These are phyloP conservation scores for Nesogale talazaci DNA, from an alignment of 2,113 vertebrate genomes.

Conservation along the genomic window DNA sequence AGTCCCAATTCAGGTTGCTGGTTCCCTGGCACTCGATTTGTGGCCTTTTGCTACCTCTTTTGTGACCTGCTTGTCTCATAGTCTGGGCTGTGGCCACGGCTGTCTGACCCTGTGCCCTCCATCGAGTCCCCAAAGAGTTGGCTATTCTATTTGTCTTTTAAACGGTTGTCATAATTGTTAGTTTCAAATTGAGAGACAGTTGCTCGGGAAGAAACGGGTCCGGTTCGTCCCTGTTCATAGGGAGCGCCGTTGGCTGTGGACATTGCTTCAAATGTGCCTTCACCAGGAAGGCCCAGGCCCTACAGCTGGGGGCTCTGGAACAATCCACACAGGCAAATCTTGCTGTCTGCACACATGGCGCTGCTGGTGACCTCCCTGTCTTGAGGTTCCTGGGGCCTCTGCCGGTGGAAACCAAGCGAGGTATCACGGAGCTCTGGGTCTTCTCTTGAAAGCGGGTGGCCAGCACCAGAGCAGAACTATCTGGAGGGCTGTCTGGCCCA, in stretches of 20 bases:
- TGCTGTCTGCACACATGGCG: slow-evolving; percentile 15
- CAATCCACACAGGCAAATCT: not conserved
- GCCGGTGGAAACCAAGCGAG: not conserved
- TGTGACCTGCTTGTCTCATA: no score
- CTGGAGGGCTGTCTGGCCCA: not conserved
- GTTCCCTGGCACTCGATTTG: no score
- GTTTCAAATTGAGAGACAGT: no score
- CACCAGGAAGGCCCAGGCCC: not conserved
- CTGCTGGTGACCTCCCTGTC: not conserved
- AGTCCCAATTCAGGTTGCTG: no score
- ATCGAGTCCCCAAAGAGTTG: no score
- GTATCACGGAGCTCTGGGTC: not conserved
- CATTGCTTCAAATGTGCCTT: not conserved
- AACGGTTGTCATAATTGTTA: no score
- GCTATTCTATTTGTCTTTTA: no score
- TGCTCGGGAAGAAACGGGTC: no score
- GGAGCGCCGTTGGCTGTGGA: not conserved
- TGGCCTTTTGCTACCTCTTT: no score
- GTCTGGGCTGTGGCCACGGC: no score
- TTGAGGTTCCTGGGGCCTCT: not conserved
- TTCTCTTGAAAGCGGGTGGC: not conserved
- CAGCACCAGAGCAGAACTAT: rapidly evolving
- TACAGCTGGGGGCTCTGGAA: not conserved
- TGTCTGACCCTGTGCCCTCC: no score
- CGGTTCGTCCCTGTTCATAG: not conserved